Percentiles rank a stretch among this genome's conserved stretches.
phyloP scores from a whole-genome alignment of 2,888 invertebrate species.

The Mimumesa dahlbomi region DNA sequence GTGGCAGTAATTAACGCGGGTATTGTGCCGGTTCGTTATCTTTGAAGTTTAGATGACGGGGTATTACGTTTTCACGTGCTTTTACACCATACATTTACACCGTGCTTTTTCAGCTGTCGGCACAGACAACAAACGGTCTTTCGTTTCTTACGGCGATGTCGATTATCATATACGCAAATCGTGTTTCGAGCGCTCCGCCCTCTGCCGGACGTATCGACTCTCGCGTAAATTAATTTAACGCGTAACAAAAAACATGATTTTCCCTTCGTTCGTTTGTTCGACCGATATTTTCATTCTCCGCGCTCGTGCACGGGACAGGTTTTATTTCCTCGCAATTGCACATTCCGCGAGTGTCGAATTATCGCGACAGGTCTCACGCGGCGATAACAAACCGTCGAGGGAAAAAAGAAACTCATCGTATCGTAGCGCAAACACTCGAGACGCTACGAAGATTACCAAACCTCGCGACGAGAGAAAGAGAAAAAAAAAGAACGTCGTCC shows the following conservation, averaged over 20 bases:
- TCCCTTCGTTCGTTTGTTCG: too few relatives aligned
- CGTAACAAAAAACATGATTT: too few relatives aligned
- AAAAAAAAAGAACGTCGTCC: too few relatives aligned
- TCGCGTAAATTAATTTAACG: too few relatives aligned
- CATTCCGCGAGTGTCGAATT: neutral
- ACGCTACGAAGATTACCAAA: slow-evolving; percentile 1
- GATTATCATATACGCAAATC: too few relatives aligned
- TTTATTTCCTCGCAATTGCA: neutral
- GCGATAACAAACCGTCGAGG: slow-evolving; percentile 7
- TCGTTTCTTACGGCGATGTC: too few relatives aligned
- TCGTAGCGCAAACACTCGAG: slow-evolving; percentile 6
- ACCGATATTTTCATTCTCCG: neutral
- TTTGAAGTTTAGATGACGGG: slow-evolving; percentile 15
- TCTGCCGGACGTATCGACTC: too few relatives aligned
- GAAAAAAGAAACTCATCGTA: neutral
- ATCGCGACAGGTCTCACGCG: slow-evolving; percentile 16
- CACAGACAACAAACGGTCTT: too few relatives aligned
- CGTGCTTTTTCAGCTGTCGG: too few relatives aligned
- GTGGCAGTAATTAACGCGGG: slow-evolving; percentile 51
- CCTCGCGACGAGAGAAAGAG: too few relatives aligned
- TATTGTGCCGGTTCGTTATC: slow-evolving; percentile 35
- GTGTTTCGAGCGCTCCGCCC: too few relatives aligned
- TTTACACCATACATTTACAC: neutral
- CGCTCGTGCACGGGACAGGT: neutral
- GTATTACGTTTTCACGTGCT: neutral